Evolutionary conservation across 2,797 vertebrate species (phyloP), one percentile per base, ranked within the genome.

Genomic region (Parauchenoglanis punctatus): DNA sequence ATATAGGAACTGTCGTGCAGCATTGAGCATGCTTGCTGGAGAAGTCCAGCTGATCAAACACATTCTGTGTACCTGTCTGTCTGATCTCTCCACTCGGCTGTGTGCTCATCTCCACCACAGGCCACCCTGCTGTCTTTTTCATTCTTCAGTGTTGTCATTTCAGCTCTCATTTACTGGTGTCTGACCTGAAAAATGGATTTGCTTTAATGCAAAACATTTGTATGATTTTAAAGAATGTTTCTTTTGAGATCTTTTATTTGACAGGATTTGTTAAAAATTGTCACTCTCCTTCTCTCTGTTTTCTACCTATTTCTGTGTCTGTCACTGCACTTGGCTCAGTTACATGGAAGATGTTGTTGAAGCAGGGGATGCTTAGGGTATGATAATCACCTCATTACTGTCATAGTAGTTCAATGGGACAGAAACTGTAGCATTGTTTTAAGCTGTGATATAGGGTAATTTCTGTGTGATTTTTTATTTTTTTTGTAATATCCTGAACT

Each of bases 11-110:
- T 92, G 92, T 35, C 83, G 93, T 88, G 94, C 90, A 84, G 94
- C 94, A 91, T 95, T 95, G 93, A 95, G 94, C 96, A 94, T 95
- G 95, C 95, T 94, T 94, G 93, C 92, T 94, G 85, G 91, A 96
- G 92, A 95, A 93, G 85, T 93, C 93, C 98, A 99, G 98, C 97
- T 99, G 98, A 97, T 96, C 96, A 99, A 98, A 99, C 96, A 97
- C 90, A 93, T 93, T 93, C 94, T 96, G 95, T 95, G 94, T 95
- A 97, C 96, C 97, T 95, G 95, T 90, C 91, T 92, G 84, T 81
- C 95, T 94, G 78, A 94, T 90, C 93, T 93, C 91, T 91, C 90
- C 93, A 94, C 94, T 95, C 92, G 92, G 93, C 94, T 97, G 96
- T 98, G 98, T 97, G 93, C 96, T 97, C 96, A 96, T 93, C 93